A percentile compares a stretch with the other conserved stretches of the same genome.
Conservation (phyloP, 2,113 vertebrate genomes). For the Motacilla alba region DNA sequence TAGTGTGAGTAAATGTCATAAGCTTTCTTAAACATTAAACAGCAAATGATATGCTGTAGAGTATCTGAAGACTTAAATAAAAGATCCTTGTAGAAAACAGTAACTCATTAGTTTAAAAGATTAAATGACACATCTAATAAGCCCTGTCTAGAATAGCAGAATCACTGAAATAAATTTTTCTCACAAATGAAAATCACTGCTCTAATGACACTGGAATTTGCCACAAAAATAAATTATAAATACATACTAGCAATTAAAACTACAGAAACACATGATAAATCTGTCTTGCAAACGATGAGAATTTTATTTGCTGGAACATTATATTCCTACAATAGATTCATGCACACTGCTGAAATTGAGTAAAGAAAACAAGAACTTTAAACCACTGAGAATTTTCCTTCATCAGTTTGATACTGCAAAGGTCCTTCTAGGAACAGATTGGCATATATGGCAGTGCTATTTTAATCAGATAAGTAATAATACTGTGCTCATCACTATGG, state of each 20-base stretch:
- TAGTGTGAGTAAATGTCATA: not conserved
- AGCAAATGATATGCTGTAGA: not conserved
- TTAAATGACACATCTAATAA: not conserved
- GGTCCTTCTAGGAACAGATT: not conserved
- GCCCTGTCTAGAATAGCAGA: not conserved
- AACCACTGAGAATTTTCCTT: not conserved
- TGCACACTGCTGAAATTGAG: not conserved
- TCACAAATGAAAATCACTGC: conserved; percentile 9
- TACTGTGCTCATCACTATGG: not conserved
- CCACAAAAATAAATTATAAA: conserved; percentile 12
- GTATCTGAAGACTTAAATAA: conserved; percentile 11
- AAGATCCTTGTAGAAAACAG: not conserved
- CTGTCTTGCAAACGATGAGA: not conserved
- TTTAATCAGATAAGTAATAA: not conserved
- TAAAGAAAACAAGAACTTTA: not conserved
- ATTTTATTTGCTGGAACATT: not conserved
- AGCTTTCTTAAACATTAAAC: not conserved
- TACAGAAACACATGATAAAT: not conserved
- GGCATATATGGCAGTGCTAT: not conserved
- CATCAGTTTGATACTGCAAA: not conserved
- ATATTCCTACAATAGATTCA: not conserved
- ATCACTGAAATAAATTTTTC: conserved; percentile 1
- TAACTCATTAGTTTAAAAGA: conserved; percentile 26
- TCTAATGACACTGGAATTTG: conserved; percentile 16
- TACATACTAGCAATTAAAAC: conserved; percentile 31